phyloP scores from a whole-genome alignment of 2,113 vertebrate genomes.

The Gavia stellata region DNA sequence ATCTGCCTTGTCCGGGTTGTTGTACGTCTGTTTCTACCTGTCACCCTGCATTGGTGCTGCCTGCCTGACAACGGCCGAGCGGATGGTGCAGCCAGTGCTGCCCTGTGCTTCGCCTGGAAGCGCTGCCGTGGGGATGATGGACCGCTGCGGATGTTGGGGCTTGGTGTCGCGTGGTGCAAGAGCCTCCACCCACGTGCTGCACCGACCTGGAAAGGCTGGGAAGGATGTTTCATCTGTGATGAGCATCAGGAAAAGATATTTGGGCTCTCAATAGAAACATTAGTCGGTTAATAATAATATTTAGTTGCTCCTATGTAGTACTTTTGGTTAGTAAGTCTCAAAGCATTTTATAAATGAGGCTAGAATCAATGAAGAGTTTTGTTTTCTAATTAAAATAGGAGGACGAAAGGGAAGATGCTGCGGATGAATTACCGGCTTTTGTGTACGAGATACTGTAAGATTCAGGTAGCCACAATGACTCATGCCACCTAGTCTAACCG shows the following conservation, averaged over 20 bases:
- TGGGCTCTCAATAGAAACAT: background rate
- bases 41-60: background rate
- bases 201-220: background rate
- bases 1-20: background rate
- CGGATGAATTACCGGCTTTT: background rate
- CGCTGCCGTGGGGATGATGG: background rate
- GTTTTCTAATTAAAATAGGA: background rate
- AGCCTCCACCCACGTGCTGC: background rate
- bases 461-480: constrained; percentile 30
- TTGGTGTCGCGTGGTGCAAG: fast-evolving
- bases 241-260: background rate
- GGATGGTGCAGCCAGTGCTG: background rate
- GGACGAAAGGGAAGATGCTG: background rate
- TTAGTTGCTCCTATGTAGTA: background rate
- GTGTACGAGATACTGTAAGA: background rate
- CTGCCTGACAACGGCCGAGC: fast-evolving
- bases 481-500: background rate
- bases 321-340: background rate
- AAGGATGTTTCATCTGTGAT: background rate
- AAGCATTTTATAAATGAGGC: background rate
- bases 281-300: background rate
- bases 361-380: background rate
- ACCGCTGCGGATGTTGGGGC: fast-evolving
- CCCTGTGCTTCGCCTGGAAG: background rate
- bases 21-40: fast-evolving